Evolutionary conservation across 2,888 invertebrate species (phyloP).

Genomic region (Portevinia maculata): DNA sequence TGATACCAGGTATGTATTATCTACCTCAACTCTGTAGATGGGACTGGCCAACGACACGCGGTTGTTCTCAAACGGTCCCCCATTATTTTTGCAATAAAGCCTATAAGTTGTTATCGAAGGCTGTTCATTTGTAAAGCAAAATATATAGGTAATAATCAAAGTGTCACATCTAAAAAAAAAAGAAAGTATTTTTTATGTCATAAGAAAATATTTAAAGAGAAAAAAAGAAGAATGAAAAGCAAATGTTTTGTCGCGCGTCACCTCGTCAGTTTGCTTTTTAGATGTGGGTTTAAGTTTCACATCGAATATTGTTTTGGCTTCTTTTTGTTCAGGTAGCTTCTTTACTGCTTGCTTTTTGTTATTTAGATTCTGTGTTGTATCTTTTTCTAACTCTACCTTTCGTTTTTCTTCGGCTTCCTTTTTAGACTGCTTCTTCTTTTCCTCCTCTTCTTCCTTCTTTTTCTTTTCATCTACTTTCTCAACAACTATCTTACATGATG

Average conservation of each 20-base stretch:
- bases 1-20: too few species aligned
- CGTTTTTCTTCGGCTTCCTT: constrained; percentile 83
- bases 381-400: constrained; percentile 79
- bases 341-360: constrained; percentile 48
- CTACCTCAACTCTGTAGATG: too few species aligned
- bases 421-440: constrained; percentile 83
- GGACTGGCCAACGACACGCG: too few species aligned
- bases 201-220: constrained; percentile 14
- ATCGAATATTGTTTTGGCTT: constrained; percentile 83
- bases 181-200: constrained; percentile 18
- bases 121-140: background rate
- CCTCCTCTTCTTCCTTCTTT: constrained; percentile 84
- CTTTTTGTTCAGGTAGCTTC: constrained; percentile 78
- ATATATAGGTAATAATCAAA: background rate
- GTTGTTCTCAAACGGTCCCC: too few species aligned
- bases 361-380: constrained; percentile 24
- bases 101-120: background rate
- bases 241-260: constrained; percentile 69
- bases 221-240: constrained; percentile 64
- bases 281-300: constrained; percentile 81
- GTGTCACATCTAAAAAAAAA: constrained; percentile 44
- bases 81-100: too few species aligned
- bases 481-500: constrained; percentile 92
- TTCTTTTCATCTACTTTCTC: constrained; percentile 84
- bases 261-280: constrained; percentile 75